Evolutionary conservation across 2,797 vertebrate genomes (phyloP).

Genomic region (Cossypha heuglini): DNA sequence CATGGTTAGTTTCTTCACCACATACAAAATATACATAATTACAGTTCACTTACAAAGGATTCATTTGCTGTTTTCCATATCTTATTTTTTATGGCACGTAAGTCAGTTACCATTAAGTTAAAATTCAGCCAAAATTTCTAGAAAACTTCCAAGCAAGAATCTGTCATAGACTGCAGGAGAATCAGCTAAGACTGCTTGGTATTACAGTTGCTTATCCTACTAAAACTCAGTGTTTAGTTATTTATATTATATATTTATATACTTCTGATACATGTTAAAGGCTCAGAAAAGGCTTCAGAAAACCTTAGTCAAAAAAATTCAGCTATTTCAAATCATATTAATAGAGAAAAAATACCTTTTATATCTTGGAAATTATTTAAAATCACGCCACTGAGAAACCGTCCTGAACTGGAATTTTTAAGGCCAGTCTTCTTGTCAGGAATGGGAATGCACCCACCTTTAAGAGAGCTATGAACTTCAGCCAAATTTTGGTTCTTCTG

Average conservation of each 20-base stretch:
- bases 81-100: not conserved
- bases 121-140: conserved; percentile 9
- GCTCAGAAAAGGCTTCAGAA: not conserved
- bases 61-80: not conserved
- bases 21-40: conserved; percentile 59
- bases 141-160: not conserved
- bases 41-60: conserved; percentile 52
- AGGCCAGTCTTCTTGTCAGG: not conserved
- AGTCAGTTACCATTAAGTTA: not conserved
- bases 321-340: not conserved
- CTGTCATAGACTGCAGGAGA: not conserved
- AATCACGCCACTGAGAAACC: not conserved
- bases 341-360: not conserved
- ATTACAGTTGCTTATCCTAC: not conserved
- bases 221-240: not conserved
- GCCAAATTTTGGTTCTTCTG: not conserved
- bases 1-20: conserved; percentile 51
- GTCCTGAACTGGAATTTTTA: not conserved
- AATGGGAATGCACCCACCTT: not conserved
- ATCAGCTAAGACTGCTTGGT: not conserved
- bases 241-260: not conserved
- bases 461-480: not conserved
- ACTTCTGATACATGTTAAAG: not conserved
- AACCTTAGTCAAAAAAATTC: not conserved
- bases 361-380: not conserved